phyloP scores from a whole-genome alignment of 1,140 invertebrate species.

The Atta colombica region DNA sequence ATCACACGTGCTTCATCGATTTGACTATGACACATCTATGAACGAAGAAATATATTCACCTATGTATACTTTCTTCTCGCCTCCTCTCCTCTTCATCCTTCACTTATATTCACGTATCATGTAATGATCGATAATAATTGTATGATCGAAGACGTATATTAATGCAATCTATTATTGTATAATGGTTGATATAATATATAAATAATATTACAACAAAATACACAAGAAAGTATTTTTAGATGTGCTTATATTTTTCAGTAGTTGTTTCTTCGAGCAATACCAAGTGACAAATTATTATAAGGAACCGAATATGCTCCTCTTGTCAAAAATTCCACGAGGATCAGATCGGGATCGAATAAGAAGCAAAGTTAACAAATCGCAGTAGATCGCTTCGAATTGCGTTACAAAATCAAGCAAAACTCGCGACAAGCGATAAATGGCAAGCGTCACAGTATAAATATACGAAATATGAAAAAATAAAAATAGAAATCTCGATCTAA shows the following conservation, averaged over 20 bases:
- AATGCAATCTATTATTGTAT: conserved; percentile 73
- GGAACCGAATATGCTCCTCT: not conserved
- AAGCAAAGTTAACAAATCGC: not conserved
- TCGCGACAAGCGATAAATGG: not conserved
- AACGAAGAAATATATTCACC: not conserved
- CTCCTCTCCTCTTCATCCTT: conserved; percentile 10
- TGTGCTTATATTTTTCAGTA: conserved; percentile 45
- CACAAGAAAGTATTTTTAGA: conserved; percentile 69
- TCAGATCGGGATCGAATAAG: not conserved
- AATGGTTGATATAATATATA: conserved; percentile 68
- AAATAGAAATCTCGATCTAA: not conserved
- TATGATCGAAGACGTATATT: conserved; percentile 75
- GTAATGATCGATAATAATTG: conserved; percentile 75
- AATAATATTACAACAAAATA: conserved; percentile 71
- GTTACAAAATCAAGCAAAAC: conserved; percentile 12
- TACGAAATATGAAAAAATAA: not conserved
- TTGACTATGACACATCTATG: conserved; percentile 25
- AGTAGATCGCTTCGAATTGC: not conserved
- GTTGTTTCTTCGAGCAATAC: conserved; percentile 9
- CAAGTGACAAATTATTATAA: conserved; percentile 7
- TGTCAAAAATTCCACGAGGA: not conserved
- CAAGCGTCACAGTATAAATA: conserved; percentile 22
- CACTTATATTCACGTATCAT: conserved; percentile 42
- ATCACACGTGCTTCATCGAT: conserved; percentile 26
- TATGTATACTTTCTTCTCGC: conserved; percentile 31